These are phyloP conservation scores for Neocrepidodera transversa DNA, from an alignment of 2,888 invertebrate species.

Conservation along the genomic window DNA sequence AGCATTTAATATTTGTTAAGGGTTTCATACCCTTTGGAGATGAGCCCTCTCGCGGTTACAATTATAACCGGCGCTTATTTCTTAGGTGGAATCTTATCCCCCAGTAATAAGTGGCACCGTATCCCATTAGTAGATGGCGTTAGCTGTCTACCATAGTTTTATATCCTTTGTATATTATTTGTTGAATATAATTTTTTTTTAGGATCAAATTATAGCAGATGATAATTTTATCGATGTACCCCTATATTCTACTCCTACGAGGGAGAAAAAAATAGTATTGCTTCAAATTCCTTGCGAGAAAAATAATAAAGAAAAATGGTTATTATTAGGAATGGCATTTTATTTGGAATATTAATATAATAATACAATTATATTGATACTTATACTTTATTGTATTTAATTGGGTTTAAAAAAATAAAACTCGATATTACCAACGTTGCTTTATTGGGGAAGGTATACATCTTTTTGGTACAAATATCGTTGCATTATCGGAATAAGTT, in stretches of 20 bases:
- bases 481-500: constrained; percentile 44
- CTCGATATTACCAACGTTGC: constrained; percentile 22
- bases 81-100: no score
- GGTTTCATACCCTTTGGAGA: no score
- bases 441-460: constrained; percentile 45
- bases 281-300: constrained; percentile 54
- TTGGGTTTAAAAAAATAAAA: neutral
- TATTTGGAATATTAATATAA: constrained; percentile 63
- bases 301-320: constrained; percentile 64
- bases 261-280: constrained; percentile 51
- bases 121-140: no score
- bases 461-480: constrained; percentile 52
- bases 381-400: no score
- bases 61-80: no score
- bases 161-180: constrained; percentile 4
- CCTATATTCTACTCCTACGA: constrained; percentile 52
- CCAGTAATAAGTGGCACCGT: no score
- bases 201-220: constrained; percentile 44
- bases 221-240: constrained; percentile 53
- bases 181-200: constrained; percentile 13
- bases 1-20: no score
- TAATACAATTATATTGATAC: no score
- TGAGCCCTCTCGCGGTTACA: no score
- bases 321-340: constrained; percentile 69
- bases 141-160: constrained; percentile 1